Evolutionary conservation across 2,888 invertebrate genomes (phyloP).

Genomic region (Physocephala rufipes): DNA sequence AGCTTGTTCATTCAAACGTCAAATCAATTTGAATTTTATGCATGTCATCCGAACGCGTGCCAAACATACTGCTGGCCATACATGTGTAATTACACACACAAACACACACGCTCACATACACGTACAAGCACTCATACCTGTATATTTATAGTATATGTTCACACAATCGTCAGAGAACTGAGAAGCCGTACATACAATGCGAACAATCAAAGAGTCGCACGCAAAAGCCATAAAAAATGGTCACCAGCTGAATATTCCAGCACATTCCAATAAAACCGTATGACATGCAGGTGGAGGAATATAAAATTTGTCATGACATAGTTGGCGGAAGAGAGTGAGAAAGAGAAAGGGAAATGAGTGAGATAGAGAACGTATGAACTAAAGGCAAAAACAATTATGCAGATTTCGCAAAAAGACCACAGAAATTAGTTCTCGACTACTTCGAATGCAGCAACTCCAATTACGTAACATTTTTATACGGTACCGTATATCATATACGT

Average conservation of each 20-base stretch:
- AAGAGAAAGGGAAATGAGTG: too few relatives aligned
- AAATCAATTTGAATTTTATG: constrained; percentile 8
- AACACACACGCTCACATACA: constrained; percentile 3
- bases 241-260: not conserved
- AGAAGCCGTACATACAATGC: not conserved
- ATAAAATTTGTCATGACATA: too few relatives aligned
- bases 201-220: not conserved
- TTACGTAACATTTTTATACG: constrained; percentile 8
- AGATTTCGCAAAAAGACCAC: constrained; percentile 23
- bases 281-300: not conserved
- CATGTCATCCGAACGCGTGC: constrained; percentile 5
- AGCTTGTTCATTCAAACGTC: constrained; percentile 4
- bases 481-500: not conserved
- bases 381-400: constrained; percentile 20
- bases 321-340: not conserved
- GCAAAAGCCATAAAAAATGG: not conserved
- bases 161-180: not conserved
- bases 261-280: not conserved
- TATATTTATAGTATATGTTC: not conserved
- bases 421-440: constrained; percentile 22
- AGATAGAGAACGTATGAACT: constrained; percentile 1
- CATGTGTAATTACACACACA: not conserved
- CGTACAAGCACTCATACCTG: not conserved
- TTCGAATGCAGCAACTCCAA: constrained; percentile 11
- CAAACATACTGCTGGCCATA: too few relatives aligned